Evolutionary conservation across 2,113 vertebrate genomes (phyloP).

Genomic region (Hassar affinis): DNA sequence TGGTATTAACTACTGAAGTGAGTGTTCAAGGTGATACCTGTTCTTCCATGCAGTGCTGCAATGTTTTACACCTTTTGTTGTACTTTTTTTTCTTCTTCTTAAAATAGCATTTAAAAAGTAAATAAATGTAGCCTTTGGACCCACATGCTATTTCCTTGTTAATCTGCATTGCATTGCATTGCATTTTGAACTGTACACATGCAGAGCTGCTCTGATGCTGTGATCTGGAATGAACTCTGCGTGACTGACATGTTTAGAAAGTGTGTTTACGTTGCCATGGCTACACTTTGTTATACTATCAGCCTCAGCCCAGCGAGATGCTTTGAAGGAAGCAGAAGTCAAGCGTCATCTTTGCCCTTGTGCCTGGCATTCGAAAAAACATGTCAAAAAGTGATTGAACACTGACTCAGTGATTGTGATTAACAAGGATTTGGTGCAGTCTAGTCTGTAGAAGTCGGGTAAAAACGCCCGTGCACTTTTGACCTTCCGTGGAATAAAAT

Average conservation of each 20-base stretch:
- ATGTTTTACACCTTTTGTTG: not conserved
- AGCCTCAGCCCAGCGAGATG: conserved; percentile 38
- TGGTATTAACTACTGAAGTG: not conserved
- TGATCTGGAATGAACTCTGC: conserved; percentile 30
- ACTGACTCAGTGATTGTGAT: conserved; percentile 14
- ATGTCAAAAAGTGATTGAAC: conserved; percentile 40
- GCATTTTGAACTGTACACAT: not conserved
- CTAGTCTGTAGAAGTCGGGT: not conserved
- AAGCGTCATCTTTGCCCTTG: conserved; percentile 15
- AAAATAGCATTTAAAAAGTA: not conserved
- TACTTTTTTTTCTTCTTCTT: not conserved
- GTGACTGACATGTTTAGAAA: conserved; percentile 46
- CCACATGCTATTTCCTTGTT: not conserved
- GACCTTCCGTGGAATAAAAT: conserved; percentile 8
- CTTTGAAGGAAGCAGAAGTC: conserved; percentile 38
- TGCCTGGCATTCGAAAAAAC: conserved; percentile 39
- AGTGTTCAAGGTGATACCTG: not conserved
- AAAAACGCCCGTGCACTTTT: conserved; percentile 14
- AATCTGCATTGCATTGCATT: not conserved
- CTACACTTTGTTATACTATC: conserved; percentile 39
- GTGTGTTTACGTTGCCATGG: conserved; percentile 43
- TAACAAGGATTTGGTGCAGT: not conserved
- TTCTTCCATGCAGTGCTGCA: not conserved
- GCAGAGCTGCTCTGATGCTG: conserved; percentile 5
- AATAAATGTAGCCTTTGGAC: not conserved